Evolutionary conservation across 2,888 invertebrate species (phyloP).

Genomic region (Synanthedon formicaeformis): DNA sequence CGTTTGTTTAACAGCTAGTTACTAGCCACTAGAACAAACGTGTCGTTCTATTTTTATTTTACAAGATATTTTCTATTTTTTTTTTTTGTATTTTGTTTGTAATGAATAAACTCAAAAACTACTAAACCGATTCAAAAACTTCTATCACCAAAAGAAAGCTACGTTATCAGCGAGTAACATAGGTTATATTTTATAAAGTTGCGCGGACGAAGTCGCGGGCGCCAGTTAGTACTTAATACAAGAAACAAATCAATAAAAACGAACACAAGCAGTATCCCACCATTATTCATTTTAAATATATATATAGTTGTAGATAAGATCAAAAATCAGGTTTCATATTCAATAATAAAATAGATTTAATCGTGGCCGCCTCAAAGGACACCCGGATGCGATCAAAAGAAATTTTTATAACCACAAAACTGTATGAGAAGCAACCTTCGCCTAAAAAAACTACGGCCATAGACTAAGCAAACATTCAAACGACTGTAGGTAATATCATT

Average conservation of each 20-base stretch:
- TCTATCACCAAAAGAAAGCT: no score
- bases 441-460: constrained; percentile 15
- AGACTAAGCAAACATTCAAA: constrained; percentile 37
- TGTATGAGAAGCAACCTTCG: constrained; percentile 9
- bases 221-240: no score
- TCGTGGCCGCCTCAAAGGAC: constrained; percentile 22
- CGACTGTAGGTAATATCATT: constrained; percentile 35
- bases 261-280: constrained; percentile 15
- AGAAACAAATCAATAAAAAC: not conserved
- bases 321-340: constrained; percentile 25
- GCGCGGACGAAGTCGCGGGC: no score
- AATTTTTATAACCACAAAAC: constrained; percentile 13
- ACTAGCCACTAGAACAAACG: no score
- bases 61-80: no score
- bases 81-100: no score
- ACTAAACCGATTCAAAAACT: no score
- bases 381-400: constrained; percentile 27
- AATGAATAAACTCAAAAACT: no score
- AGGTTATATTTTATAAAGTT: no score
- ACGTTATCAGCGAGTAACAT: no score
- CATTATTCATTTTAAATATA: constrained; percentile 30
- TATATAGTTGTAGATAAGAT: constrained; percentile 28
- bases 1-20: no score
- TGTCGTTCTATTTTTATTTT: no score
- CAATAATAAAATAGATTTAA: constrained; percentile 31